These are phyloP conservation scores for Pocillopora grandis DNA, from an alignment of 92 coral and sea anemone species.

Conservation along the genomic window DNA sequence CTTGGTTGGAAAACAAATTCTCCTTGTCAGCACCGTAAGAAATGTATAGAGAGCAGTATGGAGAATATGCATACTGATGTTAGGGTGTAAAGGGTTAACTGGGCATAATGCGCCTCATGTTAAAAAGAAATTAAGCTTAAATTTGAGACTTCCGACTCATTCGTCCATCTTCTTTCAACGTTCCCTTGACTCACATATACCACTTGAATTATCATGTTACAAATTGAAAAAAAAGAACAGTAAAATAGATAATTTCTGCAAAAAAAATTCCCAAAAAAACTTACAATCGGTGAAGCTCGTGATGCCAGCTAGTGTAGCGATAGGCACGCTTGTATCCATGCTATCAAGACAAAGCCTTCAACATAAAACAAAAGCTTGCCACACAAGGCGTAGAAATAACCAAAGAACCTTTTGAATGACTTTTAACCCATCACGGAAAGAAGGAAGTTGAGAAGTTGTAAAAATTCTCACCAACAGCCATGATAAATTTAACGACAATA, in stretches of 20 bases:
- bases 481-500: slow-evolving; percentile 71
- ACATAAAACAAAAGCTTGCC: neutral
- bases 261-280: slow-evolving; percentile 43
- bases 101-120: too few species aligned
- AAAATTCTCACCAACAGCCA: slow-evolving; percentile 65
- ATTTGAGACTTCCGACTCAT: neutral
- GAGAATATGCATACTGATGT: too few species aligned
- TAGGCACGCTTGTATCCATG: slow-evolving; percentile 91
- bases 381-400: neutral
- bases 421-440: slow-evolving; percentile 24
- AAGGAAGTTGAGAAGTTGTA: slow-evolving; percentile 25
- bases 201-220: neutral
- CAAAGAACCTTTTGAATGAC: slow-evolving; percentile 1
- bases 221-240: too few species aligned
- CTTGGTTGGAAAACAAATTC: too few species aligned
- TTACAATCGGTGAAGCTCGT: slow-evolving; percentile 93
- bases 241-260: slow-evolving; percentile 6
- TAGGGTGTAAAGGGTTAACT: too few species aligned
- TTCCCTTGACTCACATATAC: too few species aligned
- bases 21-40: too few species aligned
- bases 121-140: too few species aligned
- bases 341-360: slow-evolving; percentile 38
- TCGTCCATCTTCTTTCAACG: neutral
- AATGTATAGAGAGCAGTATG: too few species aligned
- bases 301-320: slow-evolving; percentile 98